Percentiles rank a stretch among this genome's conserved stretches.
phyloP scores from a whole-genome alignment of 2,113 vertebrate genomes.

The Grus americana region DNA sequence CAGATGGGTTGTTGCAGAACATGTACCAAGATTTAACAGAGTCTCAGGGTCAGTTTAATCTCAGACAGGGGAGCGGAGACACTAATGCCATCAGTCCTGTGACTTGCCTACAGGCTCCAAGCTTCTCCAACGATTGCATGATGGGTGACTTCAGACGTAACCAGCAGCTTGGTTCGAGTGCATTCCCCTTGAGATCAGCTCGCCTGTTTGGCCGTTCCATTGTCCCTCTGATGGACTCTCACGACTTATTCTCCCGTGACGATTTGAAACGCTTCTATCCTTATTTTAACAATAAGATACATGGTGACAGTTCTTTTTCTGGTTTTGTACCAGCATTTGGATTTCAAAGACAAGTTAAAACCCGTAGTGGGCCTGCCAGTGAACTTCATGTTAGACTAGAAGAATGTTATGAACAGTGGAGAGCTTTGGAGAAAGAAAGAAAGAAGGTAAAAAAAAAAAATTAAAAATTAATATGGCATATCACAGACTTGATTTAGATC shows the following conservation, averaged over 20 bases:
- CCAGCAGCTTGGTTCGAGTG: slow-evolving; percentile 56
- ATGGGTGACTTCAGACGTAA: slow-evolving; percentile 69
- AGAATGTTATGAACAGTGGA: slow-evolving; percentile 82
- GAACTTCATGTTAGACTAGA: slow-evolving; percentile 78
- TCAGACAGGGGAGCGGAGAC: slow-evolving; percentile 65
- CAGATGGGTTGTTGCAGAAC: slow-evolving; percentile 63
- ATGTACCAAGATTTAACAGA: slow-evolving; percentile 69
- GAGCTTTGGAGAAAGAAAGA: slow-evolving; percentile 81
- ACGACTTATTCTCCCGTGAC: slow-evolving; percentile 59
- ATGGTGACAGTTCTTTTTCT: slow-evolving; percentile 57
- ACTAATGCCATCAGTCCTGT: neutral
- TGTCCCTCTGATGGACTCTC: slow-evolving; percentile 72
- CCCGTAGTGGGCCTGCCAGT: slow-evolving; percentile 66
- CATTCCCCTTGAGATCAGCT: slow-evolving; percentile 60
- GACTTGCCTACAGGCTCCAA: slow-evolving; percentile 54
- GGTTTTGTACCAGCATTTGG: slow-evolving; percentile 69
- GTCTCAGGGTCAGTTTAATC: slow-evolving; percentile 63
- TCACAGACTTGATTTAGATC: neutral
- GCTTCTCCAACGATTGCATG: slow-evolving; percentile 65
- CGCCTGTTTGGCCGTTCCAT: slow-evolving; percentile 42
- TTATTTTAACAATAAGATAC: slow-evolving; percentile 66
- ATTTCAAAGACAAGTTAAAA: slow-evolving; percentile 74
- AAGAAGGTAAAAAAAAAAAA: slow-evolving; percentile 78
- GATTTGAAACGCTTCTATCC: slow-evolving; percentile 72
- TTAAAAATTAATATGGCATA: neutral